These are phyloP conservation scores for Volucella zonaria DNA, from an alignment of 2,888 invertebrate genomes.

Conservation along the genomic window DNA sequence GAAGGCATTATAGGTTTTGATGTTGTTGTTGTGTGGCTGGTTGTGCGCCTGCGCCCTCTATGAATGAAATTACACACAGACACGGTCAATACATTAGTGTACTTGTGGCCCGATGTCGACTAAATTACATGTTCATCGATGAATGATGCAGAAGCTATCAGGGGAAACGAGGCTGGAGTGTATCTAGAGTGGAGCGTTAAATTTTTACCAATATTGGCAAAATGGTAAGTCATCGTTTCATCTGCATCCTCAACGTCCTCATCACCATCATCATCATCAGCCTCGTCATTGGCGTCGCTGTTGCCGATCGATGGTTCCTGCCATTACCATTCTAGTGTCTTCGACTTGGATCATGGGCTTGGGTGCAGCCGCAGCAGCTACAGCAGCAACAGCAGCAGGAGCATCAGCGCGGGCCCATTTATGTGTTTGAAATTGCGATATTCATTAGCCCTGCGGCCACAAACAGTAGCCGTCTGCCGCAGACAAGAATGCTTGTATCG, in stretches of 20 bases:
- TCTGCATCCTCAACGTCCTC: conserved; percentile 58
- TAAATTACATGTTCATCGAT: conserved; percentile 73
- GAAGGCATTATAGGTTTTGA: conserved; percentile 32
- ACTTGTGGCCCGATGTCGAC: conserved; percentile 56
- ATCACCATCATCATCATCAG: conserved; percentile 45
- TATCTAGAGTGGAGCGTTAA: conserved; percentile 52
- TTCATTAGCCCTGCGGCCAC: conserved; percentile 73
- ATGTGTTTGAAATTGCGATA: conserved; percentile 74
- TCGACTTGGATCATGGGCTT: conserved; percentile 23
- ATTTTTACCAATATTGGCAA: conserved; percentile 73
- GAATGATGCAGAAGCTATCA: conserved; percentile 39
- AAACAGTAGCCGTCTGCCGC: conserved; percentile 74
- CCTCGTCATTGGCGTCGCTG: conserved; percentile 20
- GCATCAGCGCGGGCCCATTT: conserved; percentile 58
- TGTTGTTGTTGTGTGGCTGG: background rate
- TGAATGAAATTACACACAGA: conserved; percentile 64
- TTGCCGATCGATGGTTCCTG: conserved; percentile 16
- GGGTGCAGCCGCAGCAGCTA: conserved; percentile 35
- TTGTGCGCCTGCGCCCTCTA: conserved; percentile 65
- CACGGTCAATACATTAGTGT: conserved; percentile 42
- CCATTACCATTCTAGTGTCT: conserved; percentile 2
- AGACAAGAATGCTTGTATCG: conserved; percentile 74
- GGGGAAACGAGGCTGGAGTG: background rate
- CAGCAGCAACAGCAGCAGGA: conserved; percentile 21
- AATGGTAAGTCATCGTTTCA: conserved; percentile 71